Evolutionary conservation across 53 echinoderm and acorn worm genomes (phyloP), one percentile per base, ranked within the genome.

Genomic region (Stichopus horrens): DNA sequence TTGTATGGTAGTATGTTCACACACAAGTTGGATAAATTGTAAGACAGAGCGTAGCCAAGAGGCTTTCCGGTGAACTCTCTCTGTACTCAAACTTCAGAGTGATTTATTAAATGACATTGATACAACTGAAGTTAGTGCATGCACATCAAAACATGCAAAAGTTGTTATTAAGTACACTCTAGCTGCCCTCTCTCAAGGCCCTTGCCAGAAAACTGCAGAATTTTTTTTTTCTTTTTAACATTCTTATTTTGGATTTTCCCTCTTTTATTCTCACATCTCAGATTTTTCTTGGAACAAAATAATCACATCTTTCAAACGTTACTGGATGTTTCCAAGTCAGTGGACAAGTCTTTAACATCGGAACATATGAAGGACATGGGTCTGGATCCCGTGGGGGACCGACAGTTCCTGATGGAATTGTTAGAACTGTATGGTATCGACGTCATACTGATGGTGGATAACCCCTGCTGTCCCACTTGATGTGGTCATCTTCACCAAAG

Each of bases 361-460:
- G 95, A 97, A 86, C 97, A 97, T 93, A 93, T 97, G 95, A 95
- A 90, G 68, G 91, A 92, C 73, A 95, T 97, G 95, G 97, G 97
- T 5, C 90, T 97, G 89, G 95, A 97, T 76, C 97, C 97, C 4
- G 58, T 92, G n/a, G 94, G 90, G 57, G 97, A 97, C 90, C 89
- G 97, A 7, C 94, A 94, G 88, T 97, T 97, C 87, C 92, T 97
- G 19, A 94, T 97, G 90, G 97, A 97, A 89, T 93, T 97, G 52
- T 88, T 97, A 60, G 97, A 97, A 75, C 90, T 97, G 65, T 94
- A 97, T 55, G 97, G 97, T 66, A 97, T 97, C 75, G 97, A 97
- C 82, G 93, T 97, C 74, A 92, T 97, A 65, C 89, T 97, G 23
- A 97, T 97, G 95, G 93, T 95, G 67, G 97, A 97, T 86, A 95